A percentile compares a stretch with the other conserved stretches of the same genome.
These are phyloP conservation scores for Diachasmimorpha longicaudata DNA, from an alignment of 1,140 invertebrate species.

Conservation along the genomic window DNA sequence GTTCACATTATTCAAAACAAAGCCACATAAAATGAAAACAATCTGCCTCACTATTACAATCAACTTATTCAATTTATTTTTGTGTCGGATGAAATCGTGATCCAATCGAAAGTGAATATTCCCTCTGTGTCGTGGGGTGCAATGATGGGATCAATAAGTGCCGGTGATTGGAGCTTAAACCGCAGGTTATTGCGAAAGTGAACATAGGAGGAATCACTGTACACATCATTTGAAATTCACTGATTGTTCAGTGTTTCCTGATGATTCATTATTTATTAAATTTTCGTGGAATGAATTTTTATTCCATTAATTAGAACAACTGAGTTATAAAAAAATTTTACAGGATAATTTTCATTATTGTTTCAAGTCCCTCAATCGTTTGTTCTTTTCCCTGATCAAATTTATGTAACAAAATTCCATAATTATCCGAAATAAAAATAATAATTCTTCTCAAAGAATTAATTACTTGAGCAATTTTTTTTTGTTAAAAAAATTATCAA, in stretches of 20 bases:
- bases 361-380: too few species aligned
- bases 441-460: too few species aligned
- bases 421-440: too few species aligned
- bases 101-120: constrained; percentile 2
- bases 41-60: neutral
- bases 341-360: too few species aligned
- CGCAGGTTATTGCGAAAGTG: constrained; percentile 14
- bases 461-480: too few species aligned
- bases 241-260: neutral
- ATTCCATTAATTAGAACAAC: too few species aligned
- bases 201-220: neutral
- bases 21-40: neutral
- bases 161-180: neutral
- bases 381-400: too few species aligned
- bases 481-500: too few species aligned
- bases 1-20: neutral
- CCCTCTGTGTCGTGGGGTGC: neutral
- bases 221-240: neutral
- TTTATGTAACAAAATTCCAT: too few species aligned
- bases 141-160: neutral
- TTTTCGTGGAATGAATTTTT: neutral
- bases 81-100: neutral
- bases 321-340: too few species aligned
- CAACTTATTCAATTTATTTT: neutral
- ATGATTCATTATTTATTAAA: too few species aligned